phyloP scores from a whole-genome alignment of 35 echinoderm and acorn worm species.

The Lytechinus pictus region DNA sequence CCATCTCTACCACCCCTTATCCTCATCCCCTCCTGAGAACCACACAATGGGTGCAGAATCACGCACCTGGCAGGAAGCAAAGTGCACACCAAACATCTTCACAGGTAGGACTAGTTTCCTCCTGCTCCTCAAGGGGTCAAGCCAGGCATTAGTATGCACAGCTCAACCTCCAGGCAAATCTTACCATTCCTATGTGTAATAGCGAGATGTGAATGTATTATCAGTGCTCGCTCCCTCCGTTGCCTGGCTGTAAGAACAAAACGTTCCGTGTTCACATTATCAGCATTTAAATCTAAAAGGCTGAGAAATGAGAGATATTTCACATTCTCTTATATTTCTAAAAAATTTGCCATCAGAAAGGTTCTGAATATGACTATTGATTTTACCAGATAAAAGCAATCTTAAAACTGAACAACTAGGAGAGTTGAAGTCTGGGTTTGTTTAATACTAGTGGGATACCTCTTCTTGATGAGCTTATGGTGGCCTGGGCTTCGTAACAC shows the following conservation, averaged over 20 bases:
- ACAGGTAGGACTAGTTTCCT: not conserved
- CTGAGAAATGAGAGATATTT: no score
- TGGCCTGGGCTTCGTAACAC: no score
- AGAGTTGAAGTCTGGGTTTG: no score
- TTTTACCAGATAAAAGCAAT: no score
- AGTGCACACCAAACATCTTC: slow-evolving; percentile 6
- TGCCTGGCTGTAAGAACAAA: not conserved
- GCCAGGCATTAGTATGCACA: slow-evolving; percentile 31
- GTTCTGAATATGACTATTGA: no score
- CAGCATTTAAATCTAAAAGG: no score
- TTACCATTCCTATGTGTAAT: not conserved
- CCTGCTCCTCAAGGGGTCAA: not conserved
- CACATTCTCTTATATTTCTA: no score
- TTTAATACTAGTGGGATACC: no score
- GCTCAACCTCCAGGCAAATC: not conserved
- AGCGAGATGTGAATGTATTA: slow-evolving; percentile 6
- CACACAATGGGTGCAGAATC: not conserved
- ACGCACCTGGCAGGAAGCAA: slow-evolving; percentile 41
- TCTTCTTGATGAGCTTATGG: no score
- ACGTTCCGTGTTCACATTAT: no score
- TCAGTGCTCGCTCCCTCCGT: not conserved
- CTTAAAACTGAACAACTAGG: no score
- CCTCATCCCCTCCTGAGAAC: not conserved
- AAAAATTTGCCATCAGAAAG: no score
- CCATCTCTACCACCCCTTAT: not conserved